These are phyloP conservation scores for Eupithecia dodoneata DNA, from an alignment of 2,888 invertebrate species.

Conservation along the genomic window DNA sequence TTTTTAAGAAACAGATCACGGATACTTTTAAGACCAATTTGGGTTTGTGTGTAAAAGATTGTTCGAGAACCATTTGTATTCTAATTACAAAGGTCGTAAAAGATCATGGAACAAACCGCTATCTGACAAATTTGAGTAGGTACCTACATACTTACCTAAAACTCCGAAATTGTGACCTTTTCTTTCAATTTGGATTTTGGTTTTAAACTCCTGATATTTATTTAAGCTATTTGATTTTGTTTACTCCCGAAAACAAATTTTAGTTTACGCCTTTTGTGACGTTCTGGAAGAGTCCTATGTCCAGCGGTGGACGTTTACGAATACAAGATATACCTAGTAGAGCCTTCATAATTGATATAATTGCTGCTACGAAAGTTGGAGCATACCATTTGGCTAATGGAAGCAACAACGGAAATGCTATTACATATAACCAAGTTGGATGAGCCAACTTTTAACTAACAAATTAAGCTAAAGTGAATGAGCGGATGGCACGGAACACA, in stretches of 20 bases:
- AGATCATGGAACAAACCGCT: conserved; percentile 18
- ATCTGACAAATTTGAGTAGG: conserved; percentile 15
- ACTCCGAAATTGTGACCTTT: conserved; percentile 14
- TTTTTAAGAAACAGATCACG: conserved; percentile 38
- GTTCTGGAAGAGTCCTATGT: too few species aligned
- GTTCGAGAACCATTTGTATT: conserved; percentile 29
- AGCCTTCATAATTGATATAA: not conserved
- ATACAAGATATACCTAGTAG: not conserved
- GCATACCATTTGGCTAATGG: conserved; percentile 23
- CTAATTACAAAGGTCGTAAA: conserved; percentile 25
- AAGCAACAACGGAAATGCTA: conserved; percentile 31
- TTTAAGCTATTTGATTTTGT: not conserved
- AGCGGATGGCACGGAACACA: conserved; percentile 31
- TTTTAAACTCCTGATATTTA: conserved; percentile 5
- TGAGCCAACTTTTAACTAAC: conserved; percentile 30
- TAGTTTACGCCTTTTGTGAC: not conserved
- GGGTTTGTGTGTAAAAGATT: conserved; percentile 15
- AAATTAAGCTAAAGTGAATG: conserved; percentile 36
- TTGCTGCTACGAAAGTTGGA: not conserved
- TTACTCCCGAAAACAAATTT: not conserved
- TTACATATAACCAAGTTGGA: conserved; percentile 26
- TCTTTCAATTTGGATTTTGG: conserved; percentile 24
- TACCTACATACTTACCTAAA: not conserved
- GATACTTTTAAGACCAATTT: conserved; percentile 34
- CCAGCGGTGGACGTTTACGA: not conserved